Evolutionary conservation across 1,140 invertebrate species (phyloP).

Genomic region (Drosophila ananassae): DNA sequence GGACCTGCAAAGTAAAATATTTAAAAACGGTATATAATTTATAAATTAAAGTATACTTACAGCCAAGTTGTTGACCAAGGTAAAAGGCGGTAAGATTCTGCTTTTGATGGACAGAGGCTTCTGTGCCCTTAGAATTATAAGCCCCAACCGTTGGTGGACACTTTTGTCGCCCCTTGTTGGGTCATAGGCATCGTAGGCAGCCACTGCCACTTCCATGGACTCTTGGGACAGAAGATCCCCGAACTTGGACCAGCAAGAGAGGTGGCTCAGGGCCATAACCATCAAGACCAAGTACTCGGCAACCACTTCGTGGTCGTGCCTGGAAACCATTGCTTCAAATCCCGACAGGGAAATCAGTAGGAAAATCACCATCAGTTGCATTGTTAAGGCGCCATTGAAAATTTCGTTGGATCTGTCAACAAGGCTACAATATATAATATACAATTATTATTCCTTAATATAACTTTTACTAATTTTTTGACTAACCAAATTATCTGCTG

Average conservation of each 20-base stretch:
- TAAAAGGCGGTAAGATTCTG: constrained; percentile 47
- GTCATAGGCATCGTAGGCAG: constrained; percentile 51
- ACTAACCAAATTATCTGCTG: constrained; percentile 46
- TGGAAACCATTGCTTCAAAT: constrained; percentile 34
- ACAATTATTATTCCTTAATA: not conserved
- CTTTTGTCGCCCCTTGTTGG: constrained; percentile 1
- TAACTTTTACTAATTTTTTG: not conserved
- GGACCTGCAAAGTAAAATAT: not conserved
- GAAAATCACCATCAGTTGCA: constrained; percentile 42
- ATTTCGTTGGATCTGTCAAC: constrained; percentile 35
- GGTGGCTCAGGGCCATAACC: constrained; percentile 32
- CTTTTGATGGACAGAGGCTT: constrained; percentile 28
- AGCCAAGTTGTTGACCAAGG: constrained; percentile 43
- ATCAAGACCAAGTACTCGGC: constrained; percentile 46
- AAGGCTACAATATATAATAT: not conserved
- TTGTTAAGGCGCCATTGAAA: constrained; percentile 34
- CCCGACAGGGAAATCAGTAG: constrained; percentile 44
- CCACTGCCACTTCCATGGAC: constrained; percentile 35
- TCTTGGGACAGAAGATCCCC: constrained; percentile 53
- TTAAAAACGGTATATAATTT: not conserved
- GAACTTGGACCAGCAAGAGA: constrained; percentile 40
- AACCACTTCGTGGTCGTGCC: constrained; percentile 34
- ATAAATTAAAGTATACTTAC: constrained; percentile 13
- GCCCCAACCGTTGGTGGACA: constrained; percentile 20
- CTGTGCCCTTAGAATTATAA: constrained; percentile 50